Percentiles rank a stretch among this genome's conserved stretches.
Conservation (phyloP, 2,797 vertebrate species). For the Gymnodraco acuticeps region DNA sequence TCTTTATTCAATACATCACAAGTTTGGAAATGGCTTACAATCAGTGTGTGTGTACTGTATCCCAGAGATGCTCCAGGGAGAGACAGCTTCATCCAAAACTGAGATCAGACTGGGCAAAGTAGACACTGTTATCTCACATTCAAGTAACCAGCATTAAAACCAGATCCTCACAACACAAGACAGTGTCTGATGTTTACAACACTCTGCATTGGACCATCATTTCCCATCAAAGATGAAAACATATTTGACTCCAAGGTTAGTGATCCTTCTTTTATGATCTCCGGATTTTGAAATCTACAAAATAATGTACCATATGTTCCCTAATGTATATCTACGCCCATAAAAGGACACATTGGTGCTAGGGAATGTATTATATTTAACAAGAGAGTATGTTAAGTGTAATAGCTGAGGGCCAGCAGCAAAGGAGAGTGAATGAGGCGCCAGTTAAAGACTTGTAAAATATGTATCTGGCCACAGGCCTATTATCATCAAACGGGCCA, state of each 20-base stretch:
- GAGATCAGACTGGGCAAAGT: conserved; percentile 49
- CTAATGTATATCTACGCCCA: not conserved
- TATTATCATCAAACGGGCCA: conserved; percentile 41
- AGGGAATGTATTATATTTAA: conserved; percentile 29
- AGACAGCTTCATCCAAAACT: conserved; percentile 35
- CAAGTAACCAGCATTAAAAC: conserved; percentile 26
- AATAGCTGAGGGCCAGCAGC: conserved; percentile 13
- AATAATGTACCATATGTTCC: not conserved
- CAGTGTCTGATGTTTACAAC: conserved; percentile 28
- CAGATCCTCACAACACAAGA: conserved; percentile 37
- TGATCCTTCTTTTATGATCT: not conserved
- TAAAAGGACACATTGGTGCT: not conserved
- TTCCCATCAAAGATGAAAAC: conserved; percentile 17
- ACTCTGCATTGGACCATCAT: not conserved
- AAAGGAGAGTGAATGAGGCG: conserved; percentile 44
- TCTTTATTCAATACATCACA: conserved; percentile 63
- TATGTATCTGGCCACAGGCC: conserved; percentile 40
- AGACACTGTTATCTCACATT: conserved; percentile 47
- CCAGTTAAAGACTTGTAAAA: conserved; percentile 53
- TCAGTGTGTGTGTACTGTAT: conserved; percentile 45
- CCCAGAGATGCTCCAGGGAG: conserved; percentile 37
- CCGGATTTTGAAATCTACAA: not conserved
- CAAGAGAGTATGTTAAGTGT: conserved; percentile 29
- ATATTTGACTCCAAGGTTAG: not conserved
- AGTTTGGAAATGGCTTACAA: conserved; percentile 46